Percentiles rank a stretch among this genome's conserved stretches.
phyloP scores from a whole-genome alignment of 2,888 invertebrate species.

The Apamea crenata region DNA sequence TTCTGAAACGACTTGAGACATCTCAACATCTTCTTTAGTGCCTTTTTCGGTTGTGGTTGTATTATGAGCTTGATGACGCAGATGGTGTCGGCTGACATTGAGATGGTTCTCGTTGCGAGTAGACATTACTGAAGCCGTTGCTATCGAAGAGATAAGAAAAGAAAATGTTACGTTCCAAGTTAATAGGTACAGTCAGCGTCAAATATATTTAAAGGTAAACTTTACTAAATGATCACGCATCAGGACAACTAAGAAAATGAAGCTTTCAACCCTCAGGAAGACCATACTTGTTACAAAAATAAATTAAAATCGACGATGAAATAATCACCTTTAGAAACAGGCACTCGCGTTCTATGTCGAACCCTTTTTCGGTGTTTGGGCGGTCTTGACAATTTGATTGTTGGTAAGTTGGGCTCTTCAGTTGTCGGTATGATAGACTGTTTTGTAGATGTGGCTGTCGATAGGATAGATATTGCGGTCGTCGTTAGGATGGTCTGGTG shows the following conservation, averaged over 20 bases:
- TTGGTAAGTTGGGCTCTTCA: neutral
- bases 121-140: neutral
- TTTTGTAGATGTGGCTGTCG: neutral
- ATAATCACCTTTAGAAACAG: conserved; percentile 41
- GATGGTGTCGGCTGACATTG: neutral
- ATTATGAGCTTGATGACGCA: neutral
- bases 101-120: conserved; percentile 13
- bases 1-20: conserved; percentile 67
- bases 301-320: neutral
- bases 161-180: neutral
- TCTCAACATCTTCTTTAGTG: conserved; percentile 20
- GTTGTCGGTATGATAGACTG: neutral
- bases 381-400: neutral
- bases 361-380: neutral
- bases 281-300: neutral
- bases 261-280: too few species aligned
- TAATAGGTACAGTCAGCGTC: neutral
- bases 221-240: neutral
- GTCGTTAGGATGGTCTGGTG: neutral
- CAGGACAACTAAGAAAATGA: neutral
- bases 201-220: neutral
- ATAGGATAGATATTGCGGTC: neutral
- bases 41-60: conserved; percentile 1
- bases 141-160: conserved; percentile 39
- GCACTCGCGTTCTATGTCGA: neutral